Conservation (phyloP, 1,140 invertebrate species). For the Solenopsis fugax region DNA sequence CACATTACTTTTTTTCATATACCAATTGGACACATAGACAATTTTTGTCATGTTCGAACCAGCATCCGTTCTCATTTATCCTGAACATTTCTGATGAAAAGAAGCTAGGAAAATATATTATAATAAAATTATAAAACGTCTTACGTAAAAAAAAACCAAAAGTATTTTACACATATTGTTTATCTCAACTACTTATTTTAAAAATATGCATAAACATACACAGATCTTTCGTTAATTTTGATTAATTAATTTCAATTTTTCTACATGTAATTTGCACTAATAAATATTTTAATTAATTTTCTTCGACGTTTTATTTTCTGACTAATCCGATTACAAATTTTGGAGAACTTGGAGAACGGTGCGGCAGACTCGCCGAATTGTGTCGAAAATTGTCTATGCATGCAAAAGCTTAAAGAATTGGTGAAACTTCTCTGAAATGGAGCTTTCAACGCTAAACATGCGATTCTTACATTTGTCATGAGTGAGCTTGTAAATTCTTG, state of each 20-base stretch:
- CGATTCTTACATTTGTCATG: conserved; percentile 38
- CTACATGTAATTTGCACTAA: background rate
- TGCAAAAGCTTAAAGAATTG: conserved; percentile 25
- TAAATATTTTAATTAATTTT: conserved; percentile 8
- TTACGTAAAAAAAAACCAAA: background rate
- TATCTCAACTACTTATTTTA: background rate
- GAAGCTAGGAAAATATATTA: background rate
- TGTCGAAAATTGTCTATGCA: conserved; percentile 49
- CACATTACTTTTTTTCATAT: conserved; percentile 7
- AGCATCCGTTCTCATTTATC: background rate
- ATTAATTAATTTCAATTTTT: background rate
- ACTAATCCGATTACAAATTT: background rate
- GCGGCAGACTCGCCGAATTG: background rate
- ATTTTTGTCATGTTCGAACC: conserved; percentile 23
- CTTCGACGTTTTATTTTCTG: background rate
- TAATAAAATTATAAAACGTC: background rate
- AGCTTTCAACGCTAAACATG: conserved; percentile 3
- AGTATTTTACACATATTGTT: background rate
- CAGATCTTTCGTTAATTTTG: conserved; percentile 10
- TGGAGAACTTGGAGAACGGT: background rate
- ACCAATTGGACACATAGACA: conserved; percentile 20
- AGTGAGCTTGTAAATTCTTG: conserved; percentile 62
- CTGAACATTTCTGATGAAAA: background rate
- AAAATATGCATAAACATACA: background rate
- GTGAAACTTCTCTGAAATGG: conserved; percentile 11